Evolutionary conservation across 2,888 invertebrate species (phyloP).

Genomic region (Caradrina kadenii): DNA sequence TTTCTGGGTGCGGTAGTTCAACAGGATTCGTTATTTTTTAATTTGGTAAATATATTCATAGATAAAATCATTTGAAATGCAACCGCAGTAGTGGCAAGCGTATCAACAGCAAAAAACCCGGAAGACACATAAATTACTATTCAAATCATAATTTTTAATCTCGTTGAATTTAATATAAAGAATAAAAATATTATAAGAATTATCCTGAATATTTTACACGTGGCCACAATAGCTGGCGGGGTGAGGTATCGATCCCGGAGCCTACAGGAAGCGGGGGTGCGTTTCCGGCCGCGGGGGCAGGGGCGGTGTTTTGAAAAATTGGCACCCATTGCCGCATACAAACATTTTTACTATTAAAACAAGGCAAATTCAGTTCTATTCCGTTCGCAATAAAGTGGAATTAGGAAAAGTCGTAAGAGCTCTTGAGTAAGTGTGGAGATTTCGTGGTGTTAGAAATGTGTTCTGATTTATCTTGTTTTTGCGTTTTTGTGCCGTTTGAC

Average conservation of each 20-base stretch:
- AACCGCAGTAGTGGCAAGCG: neutral
- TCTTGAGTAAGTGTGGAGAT: constrained; percentile 67
- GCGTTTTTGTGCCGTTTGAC: constrained; percentile 63
- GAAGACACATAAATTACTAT: neutral
- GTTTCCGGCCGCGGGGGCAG: constrained; percentile 79
- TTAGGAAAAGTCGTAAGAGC: constrained; percentile 20
- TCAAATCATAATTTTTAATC: neutral
- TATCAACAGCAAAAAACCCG: neutral
- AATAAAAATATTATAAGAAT: constrained; percentile 43
- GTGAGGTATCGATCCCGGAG: constrained; percentile 86
- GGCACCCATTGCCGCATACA: constrained; percentile 83
- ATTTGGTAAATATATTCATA: neutral
- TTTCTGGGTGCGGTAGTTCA: neutral
- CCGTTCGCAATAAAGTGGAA: constrained; percentile 61
- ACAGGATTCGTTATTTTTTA: neutral
- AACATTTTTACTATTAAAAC: constrained; percentile 71
- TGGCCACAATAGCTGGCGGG: constrained; percentile 77
- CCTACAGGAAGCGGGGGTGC: constrained; percentile 86
- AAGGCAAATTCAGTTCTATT: constrained; percentile 71
- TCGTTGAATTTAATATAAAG: neutral
- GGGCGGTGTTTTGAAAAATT: constrained; percentile 89
- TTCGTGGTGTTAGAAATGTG: constrained; percentile 70
- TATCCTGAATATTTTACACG: constrained; percentile 70
- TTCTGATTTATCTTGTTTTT: constrained; percentile 74
- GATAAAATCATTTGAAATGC: neutral